A percentile compares a stretch with the other conserved stretches of the same genome.
Evolutionary conservation across 2,113 vertebrate species (phyloP).

Genomic region (Cyanoramphus novaezelandiae): DNA sequence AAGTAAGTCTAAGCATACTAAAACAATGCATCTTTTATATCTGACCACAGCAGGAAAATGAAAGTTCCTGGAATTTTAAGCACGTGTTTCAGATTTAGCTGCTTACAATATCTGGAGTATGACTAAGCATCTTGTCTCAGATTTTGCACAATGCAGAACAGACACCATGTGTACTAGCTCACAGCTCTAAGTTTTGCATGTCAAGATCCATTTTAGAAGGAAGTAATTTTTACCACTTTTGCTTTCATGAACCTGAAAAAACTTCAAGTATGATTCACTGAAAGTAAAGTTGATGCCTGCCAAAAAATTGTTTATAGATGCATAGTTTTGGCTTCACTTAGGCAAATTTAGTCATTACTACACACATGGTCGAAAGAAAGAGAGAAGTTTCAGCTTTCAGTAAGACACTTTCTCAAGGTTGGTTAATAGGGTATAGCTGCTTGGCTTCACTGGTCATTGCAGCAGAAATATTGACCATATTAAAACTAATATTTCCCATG

Average conservation of each 20-base stretch:
- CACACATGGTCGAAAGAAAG: not conserved
- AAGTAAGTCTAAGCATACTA: not conserved
- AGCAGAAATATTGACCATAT: not conserved
- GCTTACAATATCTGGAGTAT: slow-evolving; percentile 60
- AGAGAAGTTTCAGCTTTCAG: not conserved
- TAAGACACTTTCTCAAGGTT: not conserved
- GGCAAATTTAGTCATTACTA: not conserved
- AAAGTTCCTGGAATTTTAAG: slow-evolving; percentile 67
- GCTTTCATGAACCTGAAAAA: not conserved
- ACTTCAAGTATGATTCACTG: not conserved
- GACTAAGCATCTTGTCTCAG: slow-evolving; percentile 70
- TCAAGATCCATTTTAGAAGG: not conserved
- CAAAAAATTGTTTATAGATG: not conserved
- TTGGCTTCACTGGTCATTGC: not conserved
- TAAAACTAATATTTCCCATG: not conserved
- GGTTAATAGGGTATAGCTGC: not conserved
- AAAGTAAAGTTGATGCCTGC: not conserved
- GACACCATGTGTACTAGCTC: not conserved
- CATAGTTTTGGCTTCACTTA: not conserved
- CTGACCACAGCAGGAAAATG: slow-evolving; percentile 30
- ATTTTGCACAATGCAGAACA: slow-evolving; percentile 36
- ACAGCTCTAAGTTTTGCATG: not conserved
- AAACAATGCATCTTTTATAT: slow-evolving; percentile 63
- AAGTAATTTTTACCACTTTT: not conserved
- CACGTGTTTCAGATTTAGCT: slow-evolving; percentile 65